phyloP scores from a whole-genome alignment of 2,888 invertebrate species.

The Electrophaes corylata region DNA sequence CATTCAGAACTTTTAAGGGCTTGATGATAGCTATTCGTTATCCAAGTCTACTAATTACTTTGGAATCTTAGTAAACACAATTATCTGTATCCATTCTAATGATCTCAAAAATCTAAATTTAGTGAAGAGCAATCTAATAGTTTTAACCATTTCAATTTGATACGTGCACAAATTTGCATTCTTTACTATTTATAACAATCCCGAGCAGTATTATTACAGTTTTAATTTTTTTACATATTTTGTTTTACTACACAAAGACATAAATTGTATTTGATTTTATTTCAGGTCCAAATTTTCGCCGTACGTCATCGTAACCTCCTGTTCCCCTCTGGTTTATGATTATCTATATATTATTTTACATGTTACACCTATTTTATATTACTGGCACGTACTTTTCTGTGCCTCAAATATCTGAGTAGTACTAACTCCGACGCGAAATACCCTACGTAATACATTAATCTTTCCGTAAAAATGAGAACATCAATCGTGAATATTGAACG shows the following conservation, averaged over 20 bases:
- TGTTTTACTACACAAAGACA: too few relatives aligned
- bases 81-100: neutral
- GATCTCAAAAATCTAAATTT: neutral
- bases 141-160: neutral
- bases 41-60: conserved; percentile 8
- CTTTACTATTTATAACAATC: too few relatives aligned
- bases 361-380: neutral
- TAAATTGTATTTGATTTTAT: too few relatives aligned
- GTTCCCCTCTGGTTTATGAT: too few relatives aligned
- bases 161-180: neutral
- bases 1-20: conserved; percentile 21
- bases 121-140: neutral
- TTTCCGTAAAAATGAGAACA: conserved; percentile 34
- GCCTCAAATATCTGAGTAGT: neutral
- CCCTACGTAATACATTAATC: conserved; percentile 24
- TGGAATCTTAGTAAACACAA: neutral
- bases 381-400: neutral
- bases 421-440: conserved; percentile 17
- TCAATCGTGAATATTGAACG: conserved; percentile 36
- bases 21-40: conserved; percentile 6
- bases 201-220: too few relatives aligned
- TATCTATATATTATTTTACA: neutral
- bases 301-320: too few relatives aligned
- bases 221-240: too few relatives aligned
- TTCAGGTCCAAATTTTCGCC: too few relatives aligned